A percentile compares a stretch with the other conserved stretches of the same genome.
Conservation (phyloP, 2,797 vertebrate genomes). For the Hephaestus fuliginosus region DNA sequence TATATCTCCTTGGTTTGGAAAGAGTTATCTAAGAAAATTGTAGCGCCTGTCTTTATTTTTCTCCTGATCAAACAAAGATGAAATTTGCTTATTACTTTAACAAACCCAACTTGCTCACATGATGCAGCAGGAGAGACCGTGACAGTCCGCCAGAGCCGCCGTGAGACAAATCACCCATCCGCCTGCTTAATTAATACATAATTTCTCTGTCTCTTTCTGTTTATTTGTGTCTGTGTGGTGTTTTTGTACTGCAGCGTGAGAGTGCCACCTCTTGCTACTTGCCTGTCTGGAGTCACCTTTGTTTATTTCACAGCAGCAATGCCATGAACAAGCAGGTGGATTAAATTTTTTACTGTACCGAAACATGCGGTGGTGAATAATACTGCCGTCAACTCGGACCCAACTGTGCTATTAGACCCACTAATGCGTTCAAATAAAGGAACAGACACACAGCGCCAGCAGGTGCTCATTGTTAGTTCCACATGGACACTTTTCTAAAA, state of each 20-base stretch:
- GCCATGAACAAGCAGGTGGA: slow-evolving; percentile 15
- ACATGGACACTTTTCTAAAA: background rate
- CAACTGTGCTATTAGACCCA: background rate
- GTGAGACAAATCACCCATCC: background rate
- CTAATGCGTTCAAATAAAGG: slow-evolving; percentile 10
- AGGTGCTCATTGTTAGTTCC: background rate
- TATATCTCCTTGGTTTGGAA: background rate
- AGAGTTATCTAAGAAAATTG: no score
- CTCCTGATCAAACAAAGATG: background rate
- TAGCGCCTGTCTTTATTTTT: background rate
- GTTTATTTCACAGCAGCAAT: slow-evolving; percentile 35
- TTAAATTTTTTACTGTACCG: background rate
- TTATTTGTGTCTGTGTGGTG: slow-evolving; percentile 19
- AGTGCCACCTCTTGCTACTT: slow-evolving; percentile 23
- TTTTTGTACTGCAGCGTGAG: slow-evolving; percentile 17
- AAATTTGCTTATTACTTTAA: background rate
- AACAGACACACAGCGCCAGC: background rate
- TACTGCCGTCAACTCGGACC: background rate
- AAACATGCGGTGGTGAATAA: slow-evolving; percentile 8
- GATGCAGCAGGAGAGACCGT: background rate
- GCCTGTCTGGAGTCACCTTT: slow-evolving; percentile 26
- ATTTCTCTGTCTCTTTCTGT: background rate
- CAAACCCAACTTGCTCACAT: background rate
- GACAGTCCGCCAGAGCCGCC: background rate
- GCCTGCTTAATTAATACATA: background rate